These are phyloP conservation scores for Rhagonycha lutea DNA, from an alignment of 2,888 invertebrate genomes.

Conservation along the genomic window DNA sequence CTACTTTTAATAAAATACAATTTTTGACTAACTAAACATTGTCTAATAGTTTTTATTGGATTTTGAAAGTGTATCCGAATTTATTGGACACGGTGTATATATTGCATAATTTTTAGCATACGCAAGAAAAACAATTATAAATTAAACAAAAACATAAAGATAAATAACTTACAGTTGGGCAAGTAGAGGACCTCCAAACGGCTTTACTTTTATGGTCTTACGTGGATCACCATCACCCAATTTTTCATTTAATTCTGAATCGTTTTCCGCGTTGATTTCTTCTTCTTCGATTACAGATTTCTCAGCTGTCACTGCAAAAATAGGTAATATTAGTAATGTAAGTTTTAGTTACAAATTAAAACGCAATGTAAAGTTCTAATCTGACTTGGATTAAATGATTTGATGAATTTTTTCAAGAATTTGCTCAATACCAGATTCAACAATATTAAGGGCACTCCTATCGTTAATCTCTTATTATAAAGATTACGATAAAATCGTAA, in stretches of 20 bases:
- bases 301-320: slow-evolving; percentile 46
- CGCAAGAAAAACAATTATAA: no score
- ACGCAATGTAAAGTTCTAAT: no score
- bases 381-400: no score
- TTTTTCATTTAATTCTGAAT: slow-evolving; percentile 42
- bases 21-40: no score
- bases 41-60: no score
- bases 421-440: neutral
- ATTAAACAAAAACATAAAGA: neutral
- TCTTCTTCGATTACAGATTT: slow-evolving; percentile 47
- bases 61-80: no score
- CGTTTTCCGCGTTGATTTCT: slow-evolving; percentile 41
- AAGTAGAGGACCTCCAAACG: slow-evolving; percentile 50
- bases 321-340: slow-evolving; percentile 1
- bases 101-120: no score
- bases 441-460: neutral
- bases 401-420: no score
- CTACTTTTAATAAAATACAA: no score
- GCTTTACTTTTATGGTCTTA: slow-evolving; percentile 49
- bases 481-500: neutral
- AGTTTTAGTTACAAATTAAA: neutral
- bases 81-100: no score
- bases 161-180: slow-evolving; percentile 48
- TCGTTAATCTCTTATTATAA: neutral
- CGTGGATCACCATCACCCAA: slow-evolving; percentile 46